phyloP scores from a whole-genome alignment of 2,113 vertebrate species.

The Castor canadensis region DNA sequence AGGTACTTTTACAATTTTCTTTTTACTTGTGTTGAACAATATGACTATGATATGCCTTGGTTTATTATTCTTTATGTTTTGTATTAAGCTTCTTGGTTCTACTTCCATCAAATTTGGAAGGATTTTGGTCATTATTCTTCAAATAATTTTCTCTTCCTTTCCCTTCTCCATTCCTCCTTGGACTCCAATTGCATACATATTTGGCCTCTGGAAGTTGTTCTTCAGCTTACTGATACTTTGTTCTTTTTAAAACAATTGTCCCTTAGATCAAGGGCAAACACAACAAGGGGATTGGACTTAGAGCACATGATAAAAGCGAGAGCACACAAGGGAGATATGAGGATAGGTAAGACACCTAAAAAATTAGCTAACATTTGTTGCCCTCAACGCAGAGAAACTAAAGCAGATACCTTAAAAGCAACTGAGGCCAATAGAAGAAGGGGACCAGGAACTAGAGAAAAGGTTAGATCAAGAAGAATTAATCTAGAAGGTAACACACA shows the following conservation, averaged over 20 bases:
- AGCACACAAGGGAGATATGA: too few species aligned
- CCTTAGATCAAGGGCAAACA: too few species aligned
- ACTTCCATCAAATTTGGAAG: neutral
- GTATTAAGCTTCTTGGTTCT: neutral
- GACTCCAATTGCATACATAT: neutral
- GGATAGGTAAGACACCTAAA: too few species aligned
- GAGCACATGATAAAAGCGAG: too few species aligned
- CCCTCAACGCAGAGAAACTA: too few species aligned
- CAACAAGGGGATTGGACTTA: too few species aligned
- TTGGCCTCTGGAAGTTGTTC: neutral
- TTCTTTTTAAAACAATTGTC: neutral
- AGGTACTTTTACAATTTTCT: neutral
- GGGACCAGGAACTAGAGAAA: too few species aligned
- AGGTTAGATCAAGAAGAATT: too few species aligned
- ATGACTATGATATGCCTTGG: neutral
- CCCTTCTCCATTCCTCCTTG: neutral
- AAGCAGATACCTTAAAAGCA: too few species aligned
- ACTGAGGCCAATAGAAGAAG: too few species aligned
- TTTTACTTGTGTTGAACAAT: constrained; percentile 4
- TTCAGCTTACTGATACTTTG: neutral
- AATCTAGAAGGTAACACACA: too few species aligned
- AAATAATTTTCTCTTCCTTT: neutral
- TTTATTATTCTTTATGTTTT: neutral
- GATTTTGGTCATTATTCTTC: neutral
- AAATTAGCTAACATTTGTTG: too few species aligned